Evolutionary conservation across 2,888 invertebrate species (phyloP).

Genomic region (Branchinecta sandiegonensis): DNA sequence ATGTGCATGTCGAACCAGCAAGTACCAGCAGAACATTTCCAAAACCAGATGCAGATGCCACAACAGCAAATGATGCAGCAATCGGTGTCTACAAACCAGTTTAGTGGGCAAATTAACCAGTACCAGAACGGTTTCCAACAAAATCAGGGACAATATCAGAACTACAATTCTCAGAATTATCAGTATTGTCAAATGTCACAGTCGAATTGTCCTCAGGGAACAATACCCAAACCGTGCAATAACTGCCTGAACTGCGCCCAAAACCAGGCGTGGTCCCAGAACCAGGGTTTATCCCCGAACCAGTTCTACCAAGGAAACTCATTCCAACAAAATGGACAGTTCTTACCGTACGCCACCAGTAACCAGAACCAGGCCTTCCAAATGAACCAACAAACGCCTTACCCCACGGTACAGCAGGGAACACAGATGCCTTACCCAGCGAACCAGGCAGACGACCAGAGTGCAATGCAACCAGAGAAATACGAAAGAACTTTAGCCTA

Average conservation of each 20-base stretch:
- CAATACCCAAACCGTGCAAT: constrained; percentile 1
- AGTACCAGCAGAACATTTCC: constrained; percentile 6
- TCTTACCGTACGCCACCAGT: constrained; percentile 32
- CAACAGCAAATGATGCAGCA: constrained; percentile 19
- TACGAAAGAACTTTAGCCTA: constrained; percentile 80
- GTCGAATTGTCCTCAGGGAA: neutral
- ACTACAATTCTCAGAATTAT: constrained; percentile 7
- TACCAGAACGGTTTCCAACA: constrained; percentile 3
- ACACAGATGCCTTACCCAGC: constrained; percentile 21
- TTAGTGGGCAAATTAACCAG: neutral
- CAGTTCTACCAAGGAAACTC: neutral
- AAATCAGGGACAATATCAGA: neutral
- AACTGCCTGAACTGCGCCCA: constrained; percentile 10
- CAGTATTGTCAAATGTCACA: neutral
- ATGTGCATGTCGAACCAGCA: constrained; percentile 9
- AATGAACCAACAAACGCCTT: constrained; percentile 23
- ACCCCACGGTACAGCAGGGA: neutral
- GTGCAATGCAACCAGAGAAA: constrained; percentile 64
- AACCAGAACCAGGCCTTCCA: constrained; percentile 27
- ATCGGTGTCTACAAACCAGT: neutral
- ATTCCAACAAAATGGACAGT: constrained; percentile 30
- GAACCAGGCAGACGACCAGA: constrained; percentile 24
- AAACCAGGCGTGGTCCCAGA: constrained; percentile 1
- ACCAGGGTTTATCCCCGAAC: constrained; percentile 4
- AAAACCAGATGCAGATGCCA: neutral